Conservation (phyloP, 2,113 vertebrate genomes). For the Tringa solitaria region DNA sequence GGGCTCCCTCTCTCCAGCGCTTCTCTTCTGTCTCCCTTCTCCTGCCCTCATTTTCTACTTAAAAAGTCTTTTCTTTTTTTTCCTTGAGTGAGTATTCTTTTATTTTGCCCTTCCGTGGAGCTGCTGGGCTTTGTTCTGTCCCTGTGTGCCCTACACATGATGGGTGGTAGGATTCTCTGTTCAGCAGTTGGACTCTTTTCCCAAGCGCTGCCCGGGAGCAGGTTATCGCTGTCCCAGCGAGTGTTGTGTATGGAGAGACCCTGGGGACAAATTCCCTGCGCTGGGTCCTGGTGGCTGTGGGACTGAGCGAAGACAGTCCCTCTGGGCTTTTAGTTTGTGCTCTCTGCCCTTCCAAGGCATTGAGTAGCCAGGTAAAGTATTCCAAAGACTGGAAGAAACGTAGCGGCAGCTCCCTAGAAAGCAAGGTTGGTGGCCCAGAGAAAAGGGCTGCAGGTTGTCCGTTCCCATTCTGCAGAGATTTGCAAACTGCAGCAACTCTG, state of each 20-base stretch:
- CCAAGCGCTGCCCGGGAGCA: fast-evolving
- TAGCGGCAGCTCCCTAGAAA: background rate
- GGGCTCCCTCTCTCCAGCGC: background rate
- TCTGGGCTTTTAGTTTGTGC: background rate
- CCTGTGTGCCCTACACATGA: background rate
- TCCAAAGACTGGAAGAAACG: background rate
- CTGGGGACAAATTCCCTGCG: background rate
- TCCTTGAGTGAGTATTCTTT: background rate
- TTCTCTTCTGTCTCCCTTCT: background rate
- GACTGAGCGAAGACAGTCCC: background rate
- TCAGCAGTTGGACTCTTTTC: background rate
- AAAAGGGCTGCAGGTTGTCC: background rate
- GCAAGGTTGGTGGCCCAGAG: background rate
- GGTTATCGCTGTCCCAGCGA: background rate
- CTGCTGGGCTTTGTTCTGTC: background rate
- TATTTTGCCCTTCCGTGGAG: background rate
- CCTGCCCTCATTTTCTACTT: background rate
- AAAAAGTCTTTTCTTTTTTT: background rate
- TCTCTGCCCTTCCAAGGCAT: background rate
- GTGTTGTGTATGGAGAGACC: fast-evolving
- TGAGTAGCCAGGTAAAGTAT: background rate
- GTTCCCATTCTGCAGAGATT: slow-evolving; percentile 49
- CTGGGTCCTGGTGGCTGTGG: background rate
- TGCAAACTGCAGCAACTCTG: slow-evolving; percentile 42
- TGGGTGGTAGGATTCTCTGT: background rate